Percentiles rank a stretch among this genome's conserved stretches.
Conservation (phyloP, 2,888 invertebrate species). For the Torymus texanus region DNA sequence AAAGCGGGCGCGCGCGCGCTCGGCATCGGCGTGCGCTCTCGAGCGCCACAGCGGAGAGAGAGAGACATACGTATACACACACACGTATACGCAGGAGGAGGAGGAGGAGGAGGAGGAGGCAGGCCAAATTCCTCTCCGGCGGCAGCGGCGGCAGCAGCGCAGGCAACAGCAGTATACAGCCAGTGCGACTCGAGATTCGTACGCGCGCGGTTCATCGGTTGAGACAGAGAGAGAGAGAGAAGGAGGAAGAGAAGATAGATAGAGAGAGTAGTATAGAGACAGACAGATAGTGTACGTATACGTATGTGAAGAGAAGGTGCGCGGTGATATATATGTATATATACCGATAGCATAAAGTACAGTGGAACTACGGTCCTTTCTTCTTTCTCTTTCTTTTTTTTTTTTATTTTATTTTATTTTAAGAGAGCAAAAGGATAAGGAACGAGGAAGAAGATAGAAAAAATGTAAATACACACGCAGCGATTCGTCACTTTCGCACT, state of each 20-base stretch:
- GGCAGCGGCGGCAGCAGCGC: constrained; percentile 22
- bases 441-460: too few species aligned
- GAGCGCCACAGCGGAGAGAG: constrained; percentile 3
- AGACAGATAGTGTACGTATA: too few species aligned
- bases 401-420: too few species aligned
- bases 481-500: too few species aligned
- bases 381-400: too few species aligned
- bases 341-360: too few species aligned
- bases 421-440: too few species aligned
- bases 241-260: background rate
- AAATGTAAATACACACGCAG: too few species aligned
- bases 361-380: too few species aligned
- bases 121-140: constrained; percentile 57
- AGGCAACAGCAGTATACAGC: constrained; percentile 1
- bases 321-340: too few species aligned
- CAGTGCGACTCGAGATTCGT: constrained; percentile 67
- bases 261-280: too few species aligned
- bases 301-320: too few species aligned
- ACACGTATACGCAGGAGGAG: background rate
- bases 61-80: background rate
- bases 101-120: constrained; percentile 45
- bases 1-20: constrained; percentile 1
- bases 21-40: constrained; percentile 18
- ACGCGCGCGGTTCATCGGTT: constrained; percentile 61
- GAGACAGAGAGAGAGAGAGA: background rate